These are phyloP conservation scores for Porites divaricata DNA, from an alignment of 92 coral and sea anemone species.

Conservation along the genomic window DNA sequence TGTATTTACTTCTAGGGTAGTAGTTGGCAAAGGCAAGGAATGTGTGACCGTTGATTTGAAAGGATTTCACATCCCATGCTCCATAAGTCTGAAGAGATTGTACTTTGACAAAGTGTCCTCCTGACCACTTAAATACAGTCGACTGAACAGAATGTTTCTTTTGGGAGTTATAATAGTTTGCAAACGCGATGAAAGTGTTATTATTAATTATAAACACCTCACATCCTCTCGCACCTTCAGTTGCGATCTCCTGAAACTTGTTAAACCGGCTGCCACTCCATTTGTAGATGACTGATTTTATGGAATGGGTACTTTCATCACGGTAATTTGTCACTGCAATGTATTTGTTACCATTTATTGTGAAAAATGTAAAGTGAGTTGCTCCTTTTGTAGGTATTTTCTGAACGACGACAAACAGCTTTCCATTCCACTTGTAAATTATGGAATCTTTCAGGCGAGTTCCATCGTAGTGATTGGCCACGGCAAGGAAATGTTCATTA, in stretches of 20 bases:
- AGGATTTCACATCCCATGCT: background rate
- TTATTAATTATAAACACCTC: conserved; percentile 25
- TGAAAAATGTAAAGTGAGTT: background rate
- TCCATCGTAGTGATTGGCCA: conserved; percentile 17
- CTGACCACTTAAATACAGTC: conserved; percentile 53
- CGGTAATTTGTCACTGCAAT: background rate
- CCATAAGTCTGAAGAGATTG: conserved; percentile 21
- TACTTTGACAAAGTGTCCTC: conserved; percentile 14
- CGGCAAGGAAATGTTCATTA: conserved; percentile 45
- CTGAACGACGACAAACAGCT: conserved; percentile 8
- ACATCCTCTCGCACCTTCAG: conserved; percentile 45
- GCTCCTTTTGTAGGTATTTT: conserved; percentile 18
- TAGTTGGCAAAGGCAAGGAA: conserved; percentile 23
- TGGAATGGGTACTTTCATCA: background rate
- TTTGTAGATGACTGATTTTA: conserved; percentile 51
- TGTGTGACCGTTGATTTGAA: conserved; percentile 1
- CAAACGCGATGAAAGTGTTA: conserved; percentile 41
- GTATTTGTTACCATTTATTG: conserved; percentile 31
- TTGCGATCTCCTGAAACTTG: conserved; percentile 46
- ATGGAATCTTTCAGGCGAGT: conserved; percentile 1
- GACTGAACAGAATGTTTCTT: conserved; percentile 25
- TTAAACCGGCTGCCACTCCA: conserved; percentile 36
- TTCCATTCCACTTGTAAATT: conserved; percentile 22
- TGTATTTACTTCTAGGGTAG: conserved; percentile 9
- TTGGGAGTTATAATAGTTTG: conserved; percentile 34